These are phyloP conservation scores for Eumeta japonica DNA, from an alignment of 1,140 invertebrate species.

Conservation along the genomic window DNA sequence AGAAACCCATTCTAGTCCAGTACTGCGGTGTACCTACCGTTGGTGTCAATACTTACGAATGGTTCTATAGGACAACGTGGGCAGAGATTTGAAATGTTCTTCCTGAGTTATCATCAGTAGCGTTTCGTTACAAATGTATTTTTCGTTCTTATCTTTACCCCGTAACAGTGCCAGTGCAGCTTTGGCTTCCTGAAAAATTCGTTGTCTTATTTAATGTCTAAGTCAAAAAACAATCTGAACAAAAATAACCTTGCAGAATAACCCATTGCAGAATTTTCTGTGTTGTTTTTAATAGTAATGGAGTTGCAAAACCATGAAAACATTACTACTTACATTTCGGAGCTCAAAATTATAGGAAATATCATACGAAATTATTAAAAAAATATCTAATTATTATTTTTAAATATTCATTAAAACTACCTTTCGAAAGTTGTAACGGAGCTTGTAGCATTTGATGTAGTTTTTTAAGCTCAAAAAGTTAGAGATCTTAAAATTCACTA, in stretches of 20 bases:
- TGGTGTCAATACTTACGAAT: slow-evolving; percentile 18
- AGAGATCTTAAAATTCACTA: no score
- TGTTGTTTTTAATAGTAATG: not conserved
- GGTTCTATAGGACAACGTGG: slow-evolving; percentile 11
- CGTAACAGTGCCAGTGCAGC: slow-evolving; percentile 10
- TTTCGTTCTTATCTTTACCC: slow-evolving; percentile 10
- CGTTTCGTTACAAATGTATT: slow-evolving; percentile 13
- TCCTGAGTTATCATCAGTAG: slow-evolving; percentile 16
- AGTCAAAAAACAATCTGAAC: not conserved
- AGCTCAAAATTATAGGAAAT: not conserved
- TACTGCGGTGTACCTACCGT: no score
- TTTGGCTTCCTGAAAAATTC: slow-evolving; percentile 14
- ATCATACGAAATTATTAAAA: no score
- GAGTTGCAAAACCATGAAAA: not conserved
- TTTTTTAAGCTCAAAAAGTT: no score
- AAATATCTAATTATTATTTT: no score
- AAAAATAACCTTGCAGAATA: no score
- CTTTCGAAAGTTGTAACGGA: no score
- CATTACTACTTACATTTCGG: not conserved
- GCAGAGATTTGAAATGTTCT: slow-evolving; percentile 12
- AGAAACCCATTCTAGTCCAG: no score
- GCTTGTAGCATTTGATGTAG: no score
- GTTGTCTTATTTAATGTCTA: not conserved
- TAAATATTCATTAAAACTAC: no score
- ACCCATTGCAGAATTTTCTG: no score